Evolutionary conservation across 2,113 vertebrate species (phyloP).

Genomic region (Cynoglossus semilaevis): DNA sequence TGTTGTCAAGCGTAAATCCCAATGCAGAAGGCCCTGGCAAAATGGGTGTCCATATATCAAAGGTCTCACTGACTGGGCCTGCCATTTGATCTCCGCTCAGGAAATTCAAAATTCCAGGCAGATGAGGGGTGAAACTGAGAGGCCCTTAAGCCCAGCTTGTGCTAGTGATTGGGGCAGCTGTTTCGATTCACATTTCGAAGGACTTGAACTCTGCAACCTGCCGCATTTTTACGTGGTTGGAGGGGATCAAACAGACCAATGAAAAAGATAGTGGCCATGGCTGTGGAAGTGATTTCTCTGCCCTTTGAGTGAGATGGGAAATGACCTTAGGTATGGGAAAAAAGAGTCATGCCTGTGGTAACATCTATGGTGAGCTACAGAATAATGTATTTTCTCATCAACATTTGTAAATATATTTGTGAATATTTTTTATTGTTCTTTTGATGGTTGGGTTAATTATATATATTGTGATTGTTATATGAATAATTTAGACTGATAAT

Average conservation of each 20-base stretch:
- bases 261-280: constrained; percentile 51
- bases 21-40: constrained; percentile 72
- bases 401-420: no score
- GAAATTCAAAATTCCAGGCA: constrained; percentile 85
- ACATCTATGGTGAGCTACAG: not conserved
- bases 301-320: constrained; percentile 23
- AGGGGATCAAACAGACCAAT: constrained; percentile 46
- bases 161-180: constrained; percentile 82
- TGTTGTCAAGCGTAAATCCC: constrained; percentile 82
- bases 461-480: no score
- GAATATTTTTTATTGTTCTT: no score
- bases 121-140: constrained; percentile 86
- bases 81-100: constrained; percentile 82
- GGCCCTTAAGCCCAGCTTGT: constrained; percentile 78
- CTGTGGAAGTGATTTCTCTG: constrained; percentile 28
- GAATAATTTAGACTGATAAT: no score
- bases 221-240: constrained; percentile 72
- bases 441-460: no score
- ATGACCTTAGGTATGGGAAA: no score
- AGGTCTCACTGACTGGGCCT: constrained; percentile 77
- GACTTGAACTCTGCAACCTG: constrained; percentile 83
- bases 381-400: not conserved
- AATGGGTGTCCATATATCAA: constrained; percentile 84
- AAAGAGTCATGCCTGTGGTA: no score
- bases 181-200: constrained; percentile 83